Evolutionary conservation across 2,888 invertebrate genomes (phyloP).

Genomic region (Lacanobia oleracea): DNA sequence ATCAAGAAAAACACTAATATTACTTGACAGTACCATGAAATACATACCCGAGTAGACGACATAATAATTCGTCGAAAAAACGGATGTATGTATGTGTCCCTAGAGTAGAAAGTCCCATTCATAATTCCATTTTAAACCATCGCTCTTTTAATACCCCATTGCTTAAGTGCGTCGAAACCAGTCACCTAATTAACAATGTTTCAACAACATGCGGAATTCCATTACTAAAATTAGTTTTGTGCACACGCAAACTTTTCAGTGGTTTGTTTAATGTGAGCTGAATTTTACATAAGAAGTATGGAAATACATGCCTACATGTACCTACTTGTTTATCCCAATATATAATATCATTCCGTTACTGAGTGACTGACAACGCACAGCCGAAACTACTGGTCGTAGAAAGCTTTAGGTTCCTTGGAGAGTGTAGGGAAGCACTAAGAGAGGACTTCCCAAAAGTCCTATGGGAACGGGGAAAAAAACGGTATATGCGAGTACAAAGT

Average conservation of each 20-base stretch:
- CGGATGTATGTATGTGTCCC: background rate
- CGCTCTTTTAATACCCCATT: constrained; percentile 29
- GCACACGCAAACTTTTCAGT: constrained; percentile 28
- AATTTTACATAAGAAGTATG: background rate
- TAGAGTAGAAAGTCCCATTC: constrained; percentile 5
- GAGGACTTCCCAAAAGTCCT: too few species aligned
- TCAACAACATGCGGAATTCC: constrained; percentile 22
- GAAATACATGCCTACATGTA: background rate
- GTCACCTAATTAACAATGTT: constrained; percentile 51
- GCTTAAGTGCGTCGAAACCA: constrained; percentile 29
- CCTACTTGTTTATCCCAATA: too few species aligned
- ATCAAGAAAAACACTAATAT: too few species aligned
- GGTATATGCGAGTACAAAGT: too few species aligned
- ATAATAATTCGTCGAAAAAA: background rate
- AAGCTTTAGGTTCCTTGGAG: too few species aligned
- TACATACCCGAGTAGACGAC: background rate
- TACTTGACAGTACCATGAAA: background rate
- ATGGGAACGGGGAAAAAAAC: too few species aligned
- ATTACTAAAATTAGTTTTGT: constrained; percentile 54
- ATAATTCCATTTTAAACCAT: constrained; percentile 24
- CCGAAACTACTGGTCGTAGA: too few species aligned
- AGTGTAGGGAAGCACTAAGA: too few species aligned
- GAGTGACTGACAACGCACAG: too few species aligned
- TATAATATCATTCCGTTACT: too few species aligned
- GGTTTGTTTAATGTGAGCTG: background rate